Conservation (phyloP, 2,113 vertebrate genomes). For the Sapayoa aenigma region DNA sequence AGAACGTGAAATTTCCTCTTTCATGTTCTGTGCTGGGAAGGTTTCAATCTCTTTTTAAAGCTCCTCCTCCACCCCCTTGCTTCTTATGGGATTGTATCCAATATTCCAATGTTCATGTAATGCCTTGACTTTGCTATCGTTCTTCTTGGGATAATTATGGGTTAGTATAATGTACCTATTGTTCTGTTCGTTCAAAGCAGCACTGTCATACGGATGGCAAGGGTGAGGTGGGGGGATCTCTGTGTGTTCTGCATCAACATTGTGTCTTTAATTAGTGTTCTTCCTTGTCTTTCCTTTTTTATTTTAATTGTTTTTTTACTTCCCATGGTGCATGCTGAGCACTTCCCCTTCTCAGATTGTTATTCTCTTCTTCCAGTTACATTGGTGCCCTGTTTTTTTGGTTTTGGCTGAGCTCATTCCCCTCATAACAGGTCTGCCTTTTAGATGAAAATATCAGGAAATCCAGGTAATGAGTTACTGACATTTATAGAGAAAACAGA, state of each 20-base stretch:
- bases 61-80: slow-evolving; percentile 45
- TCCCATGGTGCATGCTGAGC: neutral
- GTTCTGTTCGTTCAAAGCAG: slow-evolving; percentile 74
- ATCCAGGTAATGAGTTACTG: neutral
- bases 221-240: slow-evolving; percentile 46
- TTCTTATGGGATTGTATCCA: slow-evolving; percentile 67
- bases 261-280: slow-evolving; percentile 41
- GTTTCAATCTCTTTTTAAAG: slow-evolving; percentile 62
- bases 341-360: neutral
- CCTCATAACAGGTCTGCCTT: slow-evolving; percentile 1
- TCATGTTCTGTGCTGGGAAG: slow-evolving; percentile 49
- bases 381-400: neutral
- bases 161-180: slow-evolving; percentile 78
- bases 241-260: slow-evolving; percentile 55
- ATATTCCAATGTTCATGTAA: slow-evolving; percentile 63
- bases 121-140: slow-evolving; percentile 72
- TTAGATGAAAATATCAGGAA: slow-evolving; percentile 1
- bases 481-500: neutral
- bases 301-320: neutral
- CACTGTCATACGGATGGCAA: slow-evolving; percentile 62
- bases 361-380: neutral
- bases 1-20: slow-evolving; percentile 38
- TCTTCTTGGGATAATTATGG: slow-evolving; percentile 75
- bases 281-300: slow-evolving; percentile 4
- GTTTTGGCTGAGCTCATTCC: neutral